These are phyloP conservation scores for Stenichneumon culpator DNA, from an alignment of 2,888 invertebrate genomes.

Conservation along the genomic window DNA sequence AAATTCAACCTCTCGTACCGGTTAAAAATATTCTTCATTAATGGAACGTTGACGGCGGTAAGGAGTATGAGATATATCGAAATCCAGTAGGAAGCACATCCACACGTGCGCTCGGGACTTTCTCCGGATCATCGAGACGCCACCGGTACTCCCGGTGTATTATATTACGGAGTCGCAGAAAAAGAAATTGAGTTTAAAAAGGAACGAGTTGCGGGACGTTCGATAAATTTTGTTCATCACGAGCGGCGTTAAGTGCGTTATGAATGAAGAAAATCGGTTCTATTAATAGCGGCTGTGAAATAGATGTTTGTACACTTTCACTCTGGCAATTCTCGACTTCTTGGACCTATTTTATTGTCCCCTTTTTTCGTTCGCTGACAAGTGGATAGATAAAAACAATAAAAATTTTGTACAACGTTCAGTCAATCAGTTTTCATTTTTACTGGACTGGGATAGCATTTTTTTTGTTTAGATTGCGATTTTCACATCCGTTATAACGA, in stretches of 20 bases:
- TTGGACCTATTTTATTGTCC: not conserved
- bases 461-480: not conserved
- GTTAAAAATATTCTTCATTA: constrained; percentile 51
- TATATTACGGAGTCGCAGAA: constrained; percentile 34
- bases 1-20: constrained; percentile 47
- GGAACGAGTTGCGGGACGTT: constrained; percentile 9
- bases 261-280: constrained; percentile 40
- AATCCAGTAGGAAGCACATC: constrained; percentile 30
- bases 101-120: constrained; percentile 55
- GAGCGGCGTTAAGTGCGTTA: constrained; percentile 39
- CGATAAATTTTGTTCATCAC: constrained; percentile 54
- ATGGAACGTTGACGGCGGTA: constrained; percentile 49
- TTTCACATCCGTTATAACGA: not conserved
- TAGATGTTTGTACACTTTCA: constrained; percentile 43
- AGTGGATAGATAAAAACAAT: not conserved
- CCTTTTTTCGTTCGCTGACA: constrained; percentile 13
- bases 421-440: not conserved
- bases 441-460: not conserved
- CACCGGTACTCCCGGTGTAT: constrained; percentile 45
- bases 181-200: constrained; percentile 22
- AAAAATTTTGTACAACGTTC: not conserved
- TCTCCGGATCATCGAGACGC: constrained; percentile 54
- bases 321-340: constrained; percentile 11
- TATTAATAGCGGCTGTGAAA: constrained; percentile 21
- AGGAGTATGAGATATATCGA: constrained; percentile 24